A percentile compares a stretch with the other conserved stretches of the same genome.
Conservation (phyloP, 2,797 vertebrate genomes). For the Anniella stebbinsi region DNA sequence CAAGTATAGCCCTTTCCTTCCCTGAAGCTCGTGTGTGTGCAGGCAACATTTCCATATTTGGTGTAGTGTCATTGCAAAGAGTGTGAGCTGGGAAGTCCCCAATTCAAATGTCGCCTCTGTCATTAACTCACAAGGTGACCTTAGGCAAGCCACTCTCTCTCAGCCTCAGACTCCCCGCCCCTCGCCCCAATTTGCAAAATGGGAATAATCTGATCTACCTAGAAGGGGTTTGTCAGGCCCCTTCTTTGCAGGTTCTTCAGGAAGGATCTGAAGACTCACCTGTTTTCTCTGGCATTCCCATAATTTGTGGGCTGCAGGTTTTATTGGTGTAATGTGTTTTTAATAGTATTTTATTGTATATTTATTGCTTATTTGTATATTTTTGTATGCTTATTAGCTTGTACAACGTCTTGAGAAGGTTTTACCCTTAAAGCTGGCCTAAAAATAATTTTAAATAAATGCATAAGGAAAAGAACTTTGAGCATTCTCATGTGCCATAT, state of each 20-base stretch:
- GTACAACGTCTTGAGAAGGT: no score
- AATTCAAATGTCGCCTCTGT: background rate
- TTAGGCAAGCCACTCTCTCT: background rate
- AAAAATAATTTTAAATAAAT: no score
- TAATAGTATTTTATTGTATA: no score
- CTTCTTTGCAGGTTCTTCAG: no score
- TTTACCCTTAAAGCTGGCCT: no score
- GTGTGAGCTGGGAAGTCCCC: background rate
- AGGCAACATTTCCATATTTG: slow-evolving; percentile 26
- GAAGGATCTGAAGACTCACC: no score
- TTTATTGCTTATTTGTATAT: no score
- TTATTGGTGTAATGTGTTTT: no score
- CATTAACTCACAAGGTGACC: background rate
- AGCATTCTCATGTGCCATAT: background rate
- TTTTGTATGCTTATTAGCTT: no score
- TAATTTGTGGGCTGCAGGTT: no score
- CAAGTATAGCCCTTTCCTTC: background rate
- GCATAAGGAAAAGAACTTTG: background rate
- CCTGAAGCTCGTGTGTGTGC: background rate
- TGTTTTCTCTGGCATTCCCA: no score
- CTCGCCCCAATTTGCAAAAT: background rate
- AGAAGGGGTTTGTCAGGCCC: no score
- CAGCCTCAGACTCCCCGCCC: background rate
- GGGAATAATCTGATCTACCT: background rate
- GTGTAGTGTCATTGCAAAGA: background rate